phyloP scores from a whole-genome alignment of 2,113 vertebrate species.

The Nesoenas mayeri region DNA sequence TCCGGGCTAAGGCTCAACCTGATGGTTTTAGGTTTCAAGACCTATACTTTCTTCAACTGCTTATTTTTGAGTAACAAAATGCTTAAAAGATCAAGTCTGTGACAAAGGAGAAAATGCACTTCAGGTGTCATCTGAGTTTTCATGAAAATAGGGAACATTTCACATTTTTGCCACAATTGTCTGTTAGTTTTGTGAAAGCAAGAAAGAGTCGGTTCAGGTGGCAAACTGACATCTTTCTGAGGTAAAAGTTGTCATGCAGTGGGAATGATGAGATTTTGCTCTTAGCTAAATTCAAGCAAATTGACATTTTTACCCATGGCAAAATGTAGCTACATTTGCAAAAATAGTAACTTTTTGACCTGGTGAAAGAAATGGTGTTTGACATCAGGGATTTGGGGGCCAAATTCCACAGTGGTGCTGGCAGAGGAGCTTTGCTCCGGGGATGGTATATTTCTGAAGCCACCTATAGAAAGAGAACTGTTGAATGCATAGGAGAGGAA shows the following conservation, averaged over 20 bases:
- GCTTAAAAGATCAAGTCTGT: background rate
- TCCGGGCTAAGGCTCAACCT: background rate
- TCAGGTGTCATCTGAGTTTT: background rate
- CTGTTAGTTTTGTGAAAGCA: background rate
- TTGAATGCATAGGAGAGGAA: background rate
- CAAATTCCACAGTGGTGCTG: background rate
- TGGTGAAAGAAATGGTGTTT: background rate
- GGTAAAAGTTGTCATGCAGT: background rate
- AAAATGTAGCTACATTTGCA: background rate
- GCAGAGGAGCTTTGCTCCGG: background rate
- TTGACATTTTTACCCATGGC: conserved; percentile 41
- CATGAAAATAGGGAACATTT: background rate
- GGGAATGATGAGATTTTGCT: conserved; percentile 43
- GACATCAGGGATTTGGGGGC: background rate
- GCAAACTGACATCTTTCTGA: background rate
- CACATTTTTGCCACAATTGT: background rate
- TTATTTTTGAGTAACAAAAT: background rate
- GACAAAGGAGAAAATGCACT: background rate
- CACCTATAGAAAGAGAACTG: background rate
- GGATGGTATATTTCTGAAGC: background rate
- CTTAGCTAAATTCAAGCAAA: conserved; percentile 51
- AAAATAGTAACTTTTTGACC: background rate
- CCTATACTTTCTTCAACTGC: background rate
- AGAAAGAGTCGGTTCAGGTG: background rate
- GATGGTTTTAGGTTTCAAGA: background rate